phyloP scores from a whole-genome alignment of 1,140 invertebrate species.

The Rhopalosiphum maidis region DNA sequence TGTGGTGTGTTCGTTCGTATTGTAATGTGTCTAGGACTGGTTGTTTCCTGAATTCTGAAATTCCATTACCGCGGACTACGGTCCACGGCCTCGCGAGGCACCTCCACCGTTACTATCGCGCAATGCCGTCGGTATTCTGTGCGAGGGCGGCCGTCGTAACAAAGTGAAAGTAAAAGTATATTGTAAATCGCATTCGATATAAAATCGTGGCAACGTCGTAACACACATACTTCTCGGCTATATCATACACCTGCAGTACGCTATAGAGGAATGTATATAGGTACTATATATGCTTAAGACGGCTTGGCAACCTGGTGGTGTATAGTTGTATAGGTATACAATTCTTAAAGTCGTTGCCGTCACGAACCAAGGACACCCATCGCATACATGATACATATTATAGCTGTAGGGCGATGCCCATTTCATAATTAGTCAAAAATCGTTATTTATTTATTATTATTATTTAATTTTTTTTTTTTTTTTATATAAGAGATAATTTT shows the following conservation, averaged over 20 bases:
- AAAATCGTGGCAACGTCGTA: slow-evolving; percentile 49
- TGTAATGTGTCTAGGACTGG: neutral
- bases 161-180: slow-evolving; percentile 48
- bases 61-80: slow-evolving; percentile 30
- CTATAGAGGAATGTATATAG: slow-evolving; percentile 23
- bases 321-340: slow-evolving; percentile 2
- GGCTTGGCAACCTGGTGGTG: slow-evolving; percentile 44
- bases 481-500: neutral
- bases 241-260: neutral
- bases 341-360: slow-evolving; percentile 40
- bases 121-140: slow-evolving; percentile 42
- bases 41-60: slow-evolving; percentile 46
- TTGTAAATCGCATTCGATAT: slow-evolving; percentile 31
- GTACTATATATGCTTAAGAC: neutral
- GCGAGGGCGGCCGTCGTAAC: slow-evolving; percentile 41
- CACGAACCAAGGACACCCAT: slow-evolving; percentile 39
- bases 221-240: neutral
- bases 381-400: slow-evolving; percentile 29
- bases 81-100: slow-evolving; percentile 27
- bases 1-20: neutral
- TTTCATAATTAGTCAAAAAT: slow-evolving; percentile 42
- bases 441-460: slow-evolving; percentile 11
- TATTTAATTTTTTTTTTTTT: neutral
- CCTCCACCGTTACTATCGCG: slow-evolving; percentile 29
- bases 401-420: slow-evolving; percentile 38